phyloP scores from a whole-genome alignment of 1,140 invertebrate species.

The Lepeophtheirus salmonis region DNA sequence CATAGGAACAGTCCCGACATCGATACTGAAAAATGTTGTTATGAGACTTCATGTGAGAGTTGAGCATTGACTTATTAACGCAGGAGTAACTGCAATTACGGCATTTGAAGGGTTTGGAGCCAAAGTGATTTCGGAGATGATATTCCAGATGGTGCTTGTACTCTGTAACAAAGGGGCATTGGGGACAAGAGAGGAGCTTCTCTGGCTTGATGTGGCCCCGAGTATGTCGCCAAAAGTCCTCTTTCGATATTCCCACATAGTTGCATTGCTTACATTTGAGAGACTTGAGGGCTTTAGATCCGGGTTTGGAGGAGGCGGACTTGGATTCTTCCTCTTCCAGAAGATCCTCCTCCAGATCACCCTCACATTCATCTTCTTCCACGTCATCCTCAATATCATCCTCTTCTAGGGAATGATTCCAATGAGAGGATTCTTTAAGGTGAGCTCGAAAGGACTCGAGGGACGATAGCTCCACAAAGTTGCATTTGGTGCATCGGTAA shows the following conservation, averaged over 20 bases:
- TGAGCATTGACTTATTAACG: slow-evolving; percentile 98
- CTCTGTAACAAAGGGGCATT: slow-evolving; percentile 92
- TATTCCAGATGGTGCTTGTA: slow-evolving; percentile 98
- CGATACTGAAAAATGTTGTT: slow-evolving; percentile 90
- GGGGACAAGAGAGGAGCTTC: slow-evolving; percentile 68
- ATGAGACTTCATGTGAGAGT: slow-evolving; percentile 94
- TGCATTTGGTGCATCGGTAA: neutral
- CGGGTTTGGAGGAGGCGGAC: slow-evolving; percentile 19
- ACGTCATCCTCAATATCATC: neutral
- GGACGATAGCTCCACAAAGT: neutral
- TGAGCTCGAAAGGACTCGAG: slow-evolving; percentile 8
- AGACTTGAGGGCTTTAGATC: slow-evolving; percentile 50
- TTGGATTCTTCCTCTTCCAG: no score
- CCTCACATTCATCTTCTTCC: no score
- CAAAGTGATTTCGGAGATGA: slow-evolving; percentile 82
- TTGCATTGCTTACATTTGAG: slow-evolving; percentile 84
- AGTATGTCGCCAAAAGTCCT: slow-evolving; percentile 83
- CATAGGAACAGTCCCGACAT: slow-evolving; percentile 85
- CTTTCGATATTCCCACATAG: slow-evolving; percentile 60
- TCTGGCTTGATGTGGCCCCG: slow-evolving; percentile 75
- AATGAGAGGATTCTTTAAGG: slow-evolving; percentile 20
- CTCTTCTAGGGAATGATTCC: neutral
- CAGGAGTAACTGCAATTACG: slow-evolving; percentile 74
- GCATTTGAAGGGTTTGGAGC: slow-evolving; percentile 92
- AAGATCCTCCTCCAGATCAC: no score